Percentiles rank a stretch among this genome's conserved stretches.
Conservation (phyloP, 2,113 vertebrate genomes). For the Fulica atra region DNA sequence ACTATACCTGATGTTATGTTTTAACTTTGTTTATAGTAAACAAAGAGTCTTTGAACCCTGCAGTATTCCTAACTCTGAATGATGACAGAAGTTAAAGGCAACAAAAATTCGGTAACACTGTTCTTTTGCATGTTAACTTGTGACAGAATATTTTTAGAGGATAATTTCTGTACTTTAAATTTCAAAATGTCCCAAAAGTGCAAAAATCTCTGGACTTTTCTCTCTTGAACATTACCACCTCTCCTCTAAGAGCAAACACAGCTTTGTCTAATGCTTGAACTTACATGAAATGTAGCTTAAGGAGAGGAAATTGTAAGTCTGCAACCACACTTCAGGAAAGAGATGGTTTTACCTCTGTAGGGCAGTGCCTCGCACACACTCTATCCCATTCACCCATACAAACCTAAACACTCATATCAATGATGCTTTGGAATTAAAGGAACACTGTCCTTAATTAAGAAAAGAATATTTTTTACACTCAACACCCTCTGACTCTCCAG, state of each 20-base stretch:
- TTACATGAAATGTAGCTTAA: neutral
- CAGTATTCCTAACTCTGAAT: neutral
- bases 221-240: neutral
- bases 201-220: neutral
- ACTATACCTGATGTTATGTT: neutral
- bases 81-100: neutral
- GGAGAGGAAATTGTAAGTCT: neutral
- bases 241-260: accelerated
- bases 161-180: neutral
- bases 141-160: neutral
- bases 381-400: neutral
- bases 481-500: neutral
- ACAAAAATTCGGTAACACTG: neutral
- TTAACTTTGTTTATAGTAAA: neutral
- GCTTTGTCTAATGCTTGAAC: neutral
- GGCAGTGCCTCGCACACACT: neutral
- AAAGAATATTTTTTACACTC: neutral
- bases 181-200: neutral
- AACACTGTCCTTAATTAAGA: neutral
- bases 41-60: neutral
- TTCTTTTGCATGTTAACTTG: neutral
- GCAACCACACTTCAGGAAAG: neutral
- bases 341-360: neutral
- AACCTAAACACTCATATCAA: neutral
- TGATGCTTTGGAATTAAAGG: neutral